Evolutionary conservation across 2,797 vertebrate species (phyloP).

Genomic region (Glyptemys insculpta): DNA sequence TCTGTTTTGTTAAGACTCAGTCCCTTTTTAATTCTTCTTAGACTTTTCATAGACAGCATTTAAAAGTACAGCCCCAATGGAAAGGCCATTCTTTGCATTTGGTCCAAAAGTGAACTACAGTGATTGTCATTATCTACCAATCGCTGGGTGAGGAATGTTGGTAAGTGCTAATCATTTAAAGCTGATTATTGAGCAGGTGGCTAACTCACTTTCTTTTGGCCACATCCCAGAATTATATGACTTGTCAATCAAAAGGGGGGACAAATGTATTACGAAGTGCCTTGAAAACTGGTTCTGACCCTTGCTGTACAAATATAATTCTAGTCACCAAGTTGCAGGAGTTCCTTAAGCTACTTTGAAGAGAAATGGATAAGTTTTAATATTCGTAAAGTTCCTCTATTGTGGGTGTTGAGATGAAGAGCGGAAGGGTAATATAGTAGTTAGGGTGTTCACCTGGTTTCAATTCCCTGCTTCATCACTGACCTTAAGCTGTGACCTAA

Average conservation of each 20-base stretch:
- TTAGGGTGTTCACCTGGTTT: not conserved
- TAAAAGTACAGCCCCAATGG: not conserved
- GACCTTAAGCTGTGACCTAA: not conserved
- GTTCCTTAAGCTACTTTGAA: not conserved
- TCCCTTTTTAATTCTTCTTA: not conserved
- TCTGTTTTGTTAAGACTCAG: constrained; percentile 19
- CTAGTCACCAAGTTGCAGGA: not conserved
- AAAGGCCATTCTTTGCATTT: not conserved
- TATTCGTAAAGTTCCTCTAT: not conserved
- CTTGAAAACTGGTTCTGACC: not conserved
- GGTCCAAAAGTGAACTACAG: not conserved
- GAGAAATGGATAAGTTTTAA: not conserved
- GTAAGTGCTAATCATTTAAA: not conserved
- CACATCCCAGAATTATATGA: fast-evolving
- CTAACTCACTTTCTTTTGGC: not conserved
- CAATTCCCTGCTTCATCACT: not conserved
- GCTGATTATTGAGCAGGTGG: not conserved
- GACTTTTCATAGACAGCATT: not conserved
- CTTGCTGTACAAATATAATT: not conserved
- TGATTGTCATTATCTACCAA: not conserved
- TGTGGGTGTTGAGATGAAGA: not conserved
- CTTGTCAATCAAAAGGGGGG: not conserved
- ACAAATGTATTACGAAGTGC: fast-evolving
- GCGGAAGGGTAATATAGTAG: not conserved
- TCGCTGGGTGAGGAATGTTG: not conserved